Base-by-base conservation (phyloP, 2,797 vertebrate species). In the Crocodylus rhombifer region DNA sequence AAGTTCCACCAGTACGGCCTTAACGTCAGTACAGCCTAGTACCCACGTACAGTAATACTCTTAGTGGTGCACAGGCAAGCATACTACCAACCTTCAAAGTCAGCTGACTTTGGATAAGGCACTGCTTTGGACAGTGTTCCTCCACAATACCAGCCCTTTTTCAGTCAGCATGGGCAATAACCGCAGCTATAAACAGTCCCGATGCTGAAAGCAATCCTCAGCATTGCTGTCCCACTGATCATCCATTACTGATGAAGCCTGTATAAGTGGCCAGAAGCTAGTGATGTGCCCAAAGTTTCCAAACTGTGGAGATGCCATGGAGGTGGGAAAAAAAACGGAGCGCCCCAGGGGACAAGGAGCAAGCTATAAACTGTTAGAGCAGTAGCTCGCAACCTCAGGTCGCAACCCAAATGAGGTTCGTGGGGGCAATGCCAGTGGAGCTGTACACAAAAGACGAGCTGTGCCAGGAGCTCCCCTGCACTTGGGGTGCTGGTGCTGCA, bases 21-120 rank as follows among this genome's bases (percentile, higher is more conserved):
- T 0, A 61, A 80, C 5, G 10, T 42, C 42, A 67, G 18, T 33
- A 8, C 51, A 36, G 60, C 6, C 88, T 77, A 81, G 94, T 80
- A 58, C 63, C 77, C 61, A 77, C 28, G 84, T 82, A 94, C 92
- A 96, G 89, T 10, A 14, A 92, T 2, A 12, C 80, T 95, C 86
- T 92, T 63, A n/a, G 82, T 80, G 77, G 11, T 14, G 82, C 80
- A 4, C 20, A 0, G 78, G 12, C 4, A 51, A 84, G 80, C 82
- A 73, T 80, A 2, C 57, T 13, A 86, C 92, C 94, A 93, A 83
- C 61, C 1, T 60, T 62, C 30, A 61, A 0, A 67, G 25, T 11
- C 80, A 42, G 42, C 10, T 42, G 8, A 9, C 7, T 42, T 42
- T 42, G 42, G 42, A 42, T 42, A 42, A 42, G 92, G 93, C 81